Conservation (phyloP, 2,888 invertebrate genomes). For the Empis livida region DNA sequence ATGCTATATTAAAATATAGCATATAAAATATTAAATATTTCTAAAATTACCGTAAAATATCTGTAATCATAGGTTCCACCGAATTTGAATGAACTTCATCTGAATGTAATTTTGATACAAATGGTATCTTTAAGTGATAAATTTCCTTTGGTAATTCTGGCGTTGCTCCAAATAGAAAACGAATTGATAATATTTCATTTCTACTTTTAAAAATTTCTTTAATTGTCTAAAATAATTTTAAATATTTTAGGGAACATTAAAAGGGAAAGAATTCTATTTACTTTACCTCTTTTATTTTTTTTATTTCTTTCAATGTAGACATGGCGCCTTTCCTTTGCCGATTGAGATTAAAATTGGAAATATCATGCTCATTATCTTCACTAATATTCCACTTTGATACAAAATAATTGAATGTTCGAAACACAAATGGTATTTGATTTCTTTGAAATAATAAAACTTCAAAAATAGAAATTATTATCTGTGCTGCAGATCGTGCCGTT, state of each 20-base stretch:
- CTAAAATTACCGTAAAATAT: neutral
- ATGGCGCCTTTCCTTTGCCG: slow-evolving; percentile 7
- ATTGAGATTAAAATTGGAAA: slow-evolving; percentile 4
- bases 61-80: neutral
- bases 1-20: too few species aligned
- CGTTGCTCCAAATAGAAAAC: neutral
- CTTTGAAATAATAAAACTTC: slow-evolving; percentile 11
- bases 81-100: neutral
- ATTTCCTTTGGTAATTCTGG: neutral
- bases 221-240: neutral
- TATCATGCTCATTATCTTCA: neutral
- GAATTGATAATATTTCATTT: neutral
- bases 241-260: neutral
- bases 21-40: neutral
- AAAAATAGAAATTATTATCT: neutral
- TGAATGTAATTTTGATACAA: neutral
- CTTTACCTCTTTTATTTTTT: neutral
- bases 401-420: slow-evolving; percentile 10
- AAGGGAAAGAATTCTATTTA: too few species aligned
- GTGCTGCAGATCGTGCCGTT: too few species aligned
- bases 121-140: neutral
- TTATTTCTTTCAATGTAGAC: slow-evolving; percentile 2
- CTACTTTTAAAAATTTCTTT: neutral
- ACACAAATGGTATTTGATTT: slow-evolving; percentile 13
- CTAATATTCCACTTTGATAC: slow-evolving; percentile 3